Evolutionary conservation across 2,113 vertebrate genomes (phyloP).

Genomic region (Epinephelus moara): DNA sequence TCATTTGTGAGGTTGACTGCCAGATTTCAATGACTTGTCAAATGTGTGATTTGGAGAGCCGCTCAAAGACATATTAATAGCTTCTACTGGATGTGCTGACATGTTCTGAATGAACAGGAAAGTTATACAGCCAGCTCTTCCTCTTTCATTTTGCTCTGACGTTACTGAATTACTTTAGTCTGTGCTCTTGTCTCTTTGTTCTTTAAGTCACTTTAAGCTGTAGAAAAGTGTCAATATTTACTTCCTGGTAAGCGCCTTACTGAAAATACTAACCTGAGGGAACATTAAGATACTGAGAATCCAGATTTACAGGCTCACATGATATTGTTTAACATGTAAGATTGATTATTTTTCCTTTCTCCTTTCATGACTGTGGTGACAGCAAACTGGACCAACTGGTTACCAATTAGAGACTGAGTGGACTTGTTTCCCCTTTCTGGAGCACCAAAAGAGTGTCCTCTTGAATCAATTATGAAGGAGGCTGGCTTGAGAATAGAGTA

Average conservation of each 20-base stretch:
- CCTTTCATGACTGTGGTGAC: not conserved
- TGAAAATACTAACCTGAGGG: no score
- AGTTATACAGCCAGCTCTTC: conserved; percentile 34
- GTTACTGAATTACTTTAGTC: not conserved
- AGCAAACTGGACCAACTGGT: conserved; percentile 37
- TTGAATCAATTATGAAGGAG: conserved; percentile 56
- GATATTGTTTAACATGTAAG: not conserved
- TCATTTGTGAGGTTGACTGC: not conserved
- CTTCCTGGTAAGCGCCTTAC: not conserved
- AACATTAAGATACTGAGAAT: no score
- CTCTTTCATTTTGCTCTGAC: conserved; percentile 44
- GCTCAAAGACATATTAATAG: no score
- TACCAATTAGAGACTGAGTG: not conserved
- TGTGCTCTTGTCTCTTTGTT: not conserved
- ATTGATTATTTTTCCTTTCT: not conserved
- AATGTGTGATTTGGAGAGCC: not conserved
- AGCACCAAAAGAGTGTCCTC: conserved; percentile 16
- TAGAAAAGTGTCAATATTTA: no score
- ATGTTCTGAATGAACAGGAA: not conserved
- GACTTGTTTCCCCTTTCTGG: not conserved
- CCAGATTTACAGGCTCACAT: not conserved
- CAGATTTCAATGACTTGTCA: not conserved
- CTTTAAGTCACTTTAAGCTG: not conserved
- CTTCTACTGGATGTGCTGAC: not conserved
- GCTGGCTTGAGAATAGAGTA: conserved; percentile 44